Conservation (phyloP, 1,140 invertebrate genomes). For the Saccostrea echinata region DNA sequence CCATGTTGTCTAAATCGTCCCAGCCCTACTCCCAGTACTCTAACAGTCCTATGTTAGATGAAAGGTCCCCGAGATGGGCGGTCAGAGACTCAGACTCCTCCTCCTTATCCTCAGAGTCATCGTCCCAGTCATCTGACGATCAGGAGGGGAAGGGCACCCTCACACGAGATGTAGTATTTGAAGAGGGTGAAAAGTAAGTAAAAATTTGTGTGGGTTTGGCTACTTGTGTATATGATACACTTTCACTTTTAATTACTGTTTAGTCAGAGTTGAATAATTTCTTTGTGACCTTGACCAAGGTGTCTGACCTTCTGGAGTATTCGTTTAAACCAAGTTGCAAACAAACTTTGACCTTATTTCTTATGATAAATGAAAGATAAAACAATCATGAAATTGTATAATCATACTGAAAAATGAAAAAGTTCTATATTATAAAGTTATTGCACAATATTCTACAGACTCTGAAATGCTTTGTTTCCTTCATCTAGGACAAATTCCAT, state of each 20-base stretch:
- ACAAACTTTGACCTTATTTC: not conserved
- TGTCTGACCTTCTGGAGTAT: too few species aligned
- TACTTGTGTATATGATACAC: too few species aligned
- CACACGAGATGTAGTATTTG: not conserved
- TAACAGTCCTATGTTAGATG: not conserved
- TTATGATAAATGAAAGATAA: not conserved
- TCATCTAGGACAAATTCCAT: not conserved
- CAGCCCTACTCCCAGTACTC: constrained; percentile 10
- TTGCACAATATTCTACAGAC: too few species aligned
- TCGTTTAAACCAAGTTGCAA: too few species aligned
- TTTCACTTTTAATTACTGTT: too few species aligned
- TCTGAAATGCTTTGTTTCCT: too few species aligned
- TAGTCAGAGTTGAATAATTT: too few species aligned
- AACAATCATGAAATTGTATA: not conserved
- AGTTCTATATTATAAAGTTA: too few species aligned
- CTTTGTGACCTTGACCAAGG: too few species aligned
- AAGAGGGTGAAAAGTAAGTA: not conserved
- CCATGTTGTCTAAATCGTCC: not conserved
- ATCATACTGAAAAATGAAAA: not conserved
- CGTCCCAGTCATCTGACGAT: not conserved
- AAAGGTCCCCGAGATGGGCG: not conserved
- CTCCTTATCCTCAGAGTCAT: not conserved
- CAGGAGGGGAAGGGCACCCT: not conserved
- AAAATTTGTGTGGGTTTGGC: not conserved
- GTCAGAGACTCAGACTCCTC: not conserved